phyloP scores from a whole-genome alignment of 2,113 vertebrate species.

The Fulmarus glacialis region DNA sequence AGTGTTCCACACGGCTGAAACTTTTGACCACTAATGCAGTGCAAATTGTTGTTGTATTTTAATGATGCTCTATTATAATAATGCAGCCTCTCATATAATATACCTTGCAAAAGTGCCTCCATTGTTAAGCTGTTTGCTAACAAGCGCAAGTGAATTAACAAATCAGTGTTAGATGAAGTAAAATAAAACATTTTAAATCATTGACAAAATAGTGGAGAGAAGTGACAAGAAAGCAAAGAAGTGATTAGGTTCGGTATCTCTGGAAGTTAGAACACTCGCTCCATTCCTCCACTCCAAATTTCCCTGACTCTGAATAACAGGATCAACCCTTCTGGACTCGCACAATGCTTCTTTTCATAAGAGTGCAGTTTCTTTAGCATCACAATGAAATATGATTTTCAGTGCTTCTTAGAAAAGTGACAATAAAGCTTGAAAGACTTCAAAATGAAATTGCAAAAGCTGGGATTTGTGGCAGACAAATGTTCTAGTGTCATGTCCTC shows the following conservation, averaged over 20 bases:
- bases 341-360: slow-evolving; percentile 15
- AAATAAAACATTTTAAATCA: neutral
- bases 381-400: slow-evolving; percentile 61
- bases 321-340: neutral
- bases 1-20: neutral
- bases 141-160: neutral
- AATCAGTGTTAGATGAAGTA: neutral
- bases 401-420: slow-evolving; percentile 23
- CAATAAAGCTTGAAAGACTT: slow-evolving; percentile 44
- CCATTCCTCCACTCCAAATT: neutral
- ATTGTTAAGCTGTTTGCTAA: neutral
- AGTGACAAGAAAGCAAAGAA: neutral
- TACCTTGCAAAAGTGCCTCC: neutral
- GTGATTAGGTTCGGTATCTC: neutral
- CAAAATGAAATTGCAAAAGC: slow-evolving; percentile 38
- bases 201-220: neutral
- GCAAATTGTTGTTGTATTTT: neutral
- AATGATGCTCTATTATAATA: neutral
- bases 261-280: neutral
- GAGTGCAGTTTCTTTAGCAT: slow-evolving; percentile 28
- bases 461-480: slow-evolving; percentile 45
- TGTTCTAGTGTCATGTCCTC: slow-evolving; percentile 28
- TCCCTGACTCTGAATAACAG: neutral
- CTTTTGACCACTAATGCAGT: neutral
- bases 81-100: neutral